These are phyloP conservation scores for Empis stercorea DNA, from an alignment of 2,888 invertebrate genomes.

Conservation along the genomic window DNA sequence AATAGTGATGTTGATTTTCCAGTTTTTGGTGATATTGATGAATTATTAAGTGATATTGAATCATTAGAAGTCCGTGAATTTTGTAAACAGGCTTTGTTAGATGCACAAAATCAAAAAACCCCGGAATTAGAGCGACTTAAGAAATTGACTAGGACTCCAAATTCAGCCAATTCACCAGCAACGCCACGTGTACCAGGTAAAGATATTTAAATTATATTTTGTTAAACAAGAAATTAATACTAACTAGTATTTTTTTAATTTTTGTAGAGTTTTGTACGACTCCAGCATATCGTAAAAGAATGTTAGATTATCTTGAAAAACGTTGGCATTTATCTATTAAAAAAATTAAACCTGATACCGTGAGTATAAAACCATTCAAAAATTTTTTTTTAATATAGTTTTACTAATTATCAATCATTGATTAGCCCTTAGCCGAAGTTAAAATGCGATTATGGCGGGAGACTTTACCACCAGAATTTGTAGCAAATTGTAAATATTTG, in stretches of 20 bases:
- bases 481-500: not conserved
- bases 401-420: not conserved
- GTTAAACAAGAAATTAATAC: not conserved
- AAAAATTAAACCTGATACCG: constrained; percentile 26
- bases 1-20: constrained; percentile 19
- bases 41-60: constrained; percentile 24
- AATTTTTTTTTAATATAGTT: not conserved
- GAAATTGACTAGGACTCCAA: constrained; percentile 29
- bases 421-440: constrained; percentile 11
- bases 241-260: constrained; percentile 23
- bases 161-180: constrained; percentile 13
- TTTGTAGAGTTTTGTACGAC: constrained; percentile 32
- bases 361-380: not conserved
- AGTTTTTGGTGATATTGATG: constrained; percentile 23
- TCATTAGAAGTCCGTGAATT: constrained; percentile 27
- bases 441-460: constrained; percentile 5
- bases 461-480: constrained; percentile 1
- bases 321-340: constrained; percentile 31
- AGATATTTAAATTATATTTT: not conserved
- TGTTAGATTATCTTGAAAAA: constrained; percentile 31
- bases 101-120: constrained; percentile 30
- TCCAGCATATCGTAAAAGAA: constrained; percentile 30
- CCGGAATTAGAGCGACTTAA: constrained; percentile 29
- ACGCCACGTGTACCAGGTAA: not conserved
- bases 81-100: constrained; percentile 26